Percentiles rank a stretch among this genome's conserved stretches.
phyloP scores from a whole-genome alignment of 2,797 vertebrate species.

The Cichlasoma orientale region DNA sequence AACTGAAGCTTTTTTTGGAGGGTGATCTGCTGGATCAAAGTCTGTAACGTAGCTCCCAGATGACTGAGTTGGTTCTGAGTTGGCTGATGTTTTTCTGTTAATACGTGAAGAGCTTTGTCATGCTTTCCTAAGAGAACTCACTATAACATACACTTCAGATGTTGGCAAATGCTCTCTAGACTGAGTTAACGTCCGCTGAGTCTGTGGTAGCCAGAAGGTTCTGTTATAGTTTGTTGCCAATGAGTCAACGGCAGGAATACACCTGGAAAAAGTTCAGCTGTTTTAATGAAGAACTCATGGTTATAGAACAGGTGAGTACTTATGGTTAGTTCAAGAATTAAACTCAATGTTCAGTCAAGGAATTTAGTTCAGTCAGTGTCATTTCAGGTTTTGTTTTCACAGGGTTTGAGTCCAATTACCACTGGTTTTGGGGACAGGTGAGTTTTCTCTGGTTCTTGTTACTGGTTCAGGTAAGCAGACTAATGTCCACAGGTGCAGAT shows the following conservation, averaged over 20 bases:
- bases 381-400: not conserved
- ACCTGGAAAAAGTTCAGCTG: not conserved
- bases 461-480: not conserved
- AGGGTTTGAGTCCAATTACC: not conserved
- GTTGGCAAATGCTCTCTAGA: not conserved
- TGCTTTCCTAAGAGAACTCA: not conserved
- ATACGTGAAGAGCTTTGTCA: not conserved
- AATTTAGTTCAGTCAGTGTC: no score
- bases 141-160: not conserved
- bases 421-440: not conserved
- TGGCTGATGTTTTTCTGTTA: not conserved
- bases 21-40: no score
- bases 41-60: not conserved
- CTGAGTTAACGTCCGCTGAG: fast-evolving
- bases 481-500: not conserved
- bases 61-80: not conserved
- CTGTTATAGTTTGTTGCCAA: not conserved
- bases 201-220: not conserved
- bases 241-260: not conserved
- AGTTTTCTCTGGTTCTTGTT: not conserved
- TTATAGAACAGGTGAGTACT: no score
- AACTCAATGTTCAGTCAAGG: no score
- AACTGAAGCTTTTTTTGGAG: not conserved
- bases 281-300: not conserved
- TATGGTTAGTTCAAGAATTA: no score